A percentile compares a stretch with the other conserved stretches of the same genome.
These are phyloP conservation scores for Zoroaster sp. DNA, from an alignment of 53 echinoderm and acorn worm species.

Conservation along the genomic window DNA sequence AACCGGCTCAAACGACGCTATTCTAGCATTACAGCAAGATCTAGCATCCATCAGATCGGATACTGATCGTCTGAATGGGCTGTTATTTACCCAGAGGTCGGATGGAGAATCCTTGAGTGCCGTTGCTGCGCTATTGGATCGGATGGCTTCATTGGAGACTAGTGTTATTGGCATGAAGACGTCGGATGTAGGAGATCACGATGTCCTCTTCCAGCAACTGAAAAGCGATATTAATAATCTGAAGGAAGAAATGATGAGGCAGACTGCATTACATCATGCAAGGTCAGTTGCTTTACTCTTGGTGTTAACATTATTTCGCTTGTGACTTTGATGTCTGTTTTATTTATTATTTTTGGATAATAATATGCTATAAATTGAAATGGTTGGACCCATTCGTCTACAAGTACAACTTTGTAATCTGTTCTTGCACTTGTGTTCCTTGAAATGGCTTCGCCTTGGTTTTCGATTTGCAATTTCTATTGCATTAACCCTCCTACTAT, in stretches of 20 bases:
- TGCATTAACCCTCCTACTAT: no score
- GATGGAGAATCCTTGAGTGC: not conserved
- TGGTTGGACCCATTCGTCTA: no score
- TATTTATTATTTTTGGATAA: no score
- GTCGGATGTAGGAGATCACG: constrained; percentile 10
- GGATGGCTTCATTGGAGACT: constrained; percentile 1
- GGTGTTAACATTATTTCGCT: no score
- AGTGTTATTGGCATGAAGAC: not conserved
- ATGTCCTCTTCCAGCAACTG: not conserved
- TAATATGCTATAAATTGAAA: no score
- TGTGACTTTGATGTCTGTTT: no score
- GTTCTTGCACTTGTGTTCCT: no score
- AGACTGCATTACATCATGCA: not conserved
- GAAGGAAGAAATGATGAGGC: constrained; percentile 61
- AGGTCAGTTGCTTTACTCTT: not conserved
- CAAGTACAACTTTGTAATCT: no score
- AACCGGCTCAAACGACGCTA: not conserved
- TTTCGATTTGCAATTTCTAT: no score
- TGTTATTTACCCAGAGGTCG: not conserved
- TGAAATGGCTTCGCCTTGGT: no score
- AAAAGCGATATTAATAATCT: constrained; percentile 61
- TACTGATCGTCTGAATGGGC: not conserved
- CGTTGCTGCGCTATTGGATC: not conserved
- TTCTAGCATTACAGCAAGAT: constrained; percentile 14
- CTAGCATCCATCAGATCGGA: not conserved